Evolutionary conservation across 2,797 vertebrate genomes (phyloP), one percentile per base, ranked within the genome.

Genomic region (Leucoraja ocellata): DNA sequence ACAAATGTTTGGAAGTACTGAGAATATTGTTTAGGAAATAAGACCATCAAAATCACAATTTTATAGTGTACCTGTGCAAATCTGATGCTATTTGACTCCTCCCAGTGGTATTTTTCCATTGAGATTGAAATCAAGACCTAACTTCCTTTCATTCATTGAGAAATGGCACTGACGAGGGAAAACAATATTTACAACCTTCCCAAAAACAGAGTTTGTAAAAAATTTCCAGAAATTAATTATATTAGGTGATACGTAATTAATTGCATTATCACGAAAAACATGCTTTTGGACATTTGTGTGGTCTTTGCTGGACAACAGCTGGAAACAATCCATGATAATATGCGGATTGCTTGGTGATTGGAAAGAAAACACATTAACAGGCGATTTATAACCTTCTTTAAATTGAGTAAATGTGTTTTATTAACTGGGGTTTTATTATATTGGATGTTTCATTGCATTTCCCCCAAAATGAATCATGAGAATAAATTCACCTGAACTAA

Each of bases 311-410:
- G 79, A 54, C 13, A 61, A 25, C 81, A 84, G 81, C 54, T 84
- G 81, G 58, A 86, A 86, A 58, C 83, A n/a, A 61, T 86, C 54
- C 83, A 86, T 63, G 54, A 16, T 54, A 88, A 28, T 46, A 81
- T 83, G 46, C 81, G 18, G 25, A 9, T 84, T 58, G 84, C 61
- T 88, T 88, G 61, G 61, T 88, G 61, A 68, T 88, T 88, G 84
- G 65, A 65, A 88, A 88, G n/a, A 7, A 68, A 68, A 68, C 84
- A 36, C 32, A 88, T 36, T 68, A 68, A 36, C 63, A 61, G 36
- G 21, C 32, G 36, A 1, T n/a, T 86, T 86, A 68, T 68, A 16
- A 68, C 23, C 3, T 61, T 63, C 46, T 78, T 78, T 83, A n/a
- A 65, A 16, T 14, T 21, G 32, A 61, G 81, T 86, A 58, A 86